Evolutionary conservation across 2,888 invertebrate genomes (phyloP).

Genomic region (Nudaria mundana): DNA sequence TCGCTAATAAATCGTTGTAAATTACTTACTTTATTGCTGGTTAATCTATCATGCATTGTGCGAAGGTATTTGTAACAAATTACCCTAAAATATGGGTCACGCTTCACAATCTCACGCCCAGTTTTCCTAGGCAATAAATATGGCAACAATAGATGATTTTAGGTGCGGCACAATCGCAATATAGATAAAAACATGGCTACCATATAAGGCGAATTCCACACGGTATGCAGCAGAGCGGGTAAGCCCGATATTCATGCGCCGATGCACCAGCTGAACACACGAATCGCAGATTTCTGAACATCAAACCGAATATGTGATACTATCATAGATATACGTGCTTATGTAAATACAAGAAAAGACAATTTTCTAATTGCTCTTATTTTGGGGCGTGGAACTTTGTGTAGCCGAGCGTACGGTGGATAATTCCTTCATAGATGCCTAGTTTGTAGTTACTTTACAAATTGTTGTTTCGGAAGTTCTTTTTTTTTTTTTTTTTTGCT

Average conservation of each 20-base stretch:
- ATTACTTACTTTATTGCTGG: too few species aligned
- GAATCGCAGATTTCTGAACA: slow-evolving; percentile 32
- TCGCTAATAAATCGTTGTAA: too few species aligned
- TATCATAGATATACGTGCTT: slow-evolving; percentile 6
- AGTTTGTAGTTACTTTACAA: too few species aligned
- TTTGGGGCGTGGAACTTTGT: too few species aligned
- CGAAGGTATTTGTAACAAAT: slow-evolving; percentile 14
- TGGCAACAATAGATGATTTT: slow-evolving; percentile 41
- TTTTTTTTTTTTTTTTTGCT: too few species aligned
- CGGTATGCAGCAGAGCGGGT: slow-evolving; percentile 51
- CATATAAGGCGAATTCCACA: slow-evolving; percentile 72
- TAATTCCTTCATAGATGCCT: too few species aligned
- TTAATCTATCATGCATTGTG: slow-evolving; percentile 26
- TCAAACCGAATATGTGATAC: slow-evolving; percentile 31
- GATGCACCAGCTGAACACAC: slow-evolving; percentile 31
- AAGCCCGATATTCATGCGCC: slow-evolving; percentile 45
- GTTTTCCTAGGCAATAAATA: slow-evolving; percentile 37
- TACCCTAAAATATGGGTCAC: slow-evolving; percentile 50
- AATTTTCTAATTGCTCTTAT: background rate
- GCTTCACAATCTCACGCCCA: slow-evolving; percentile 51
- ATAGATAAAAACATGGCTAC: slow-evolving; percentile 41
- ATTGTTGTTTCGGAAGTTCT: too few species aligned
- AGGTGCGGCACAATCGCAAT: slow-evolving; percentile 38
- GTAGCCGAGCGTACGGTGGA: too few species aligned
- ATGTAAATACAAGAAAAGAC: background rate